These are phyloP conservation scores for Drosophila neotestacea DNA, from an alignment of 2,888 invertebrate genomes.

Conservation along the genomic window DNA sequence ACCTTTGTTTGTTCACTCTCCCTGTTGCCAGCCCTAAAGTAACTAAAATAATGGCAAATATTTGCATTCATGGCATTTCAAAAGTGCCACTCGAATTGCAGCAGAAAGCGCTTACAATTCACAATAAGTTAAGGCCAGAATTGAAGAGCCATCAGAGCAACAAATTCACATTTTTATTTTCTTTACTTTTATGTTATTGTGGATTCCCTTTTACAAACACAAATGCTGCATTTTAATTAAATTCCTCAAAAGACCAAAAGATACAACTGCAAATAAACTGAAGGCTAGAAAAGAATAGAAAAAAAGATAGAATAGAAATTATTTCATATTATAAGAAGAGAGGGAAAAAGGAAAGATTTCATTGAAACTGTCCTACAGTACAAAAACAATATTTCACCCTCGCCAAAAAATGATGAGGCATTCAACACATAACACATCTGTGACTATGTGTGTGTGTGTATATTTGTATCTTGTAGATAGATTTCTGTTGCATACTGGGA, in stretches of 20 bases:
- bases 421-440: conserved; percentile 50
- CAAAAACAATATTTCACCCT: conserved; percentile 65
- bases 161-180: conserved; percentile 24
- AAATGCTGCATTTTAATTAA: conserved; percentile 60
- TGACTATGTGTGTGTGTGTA: conserved; percentile 1
- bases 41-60: conserved; percentile 58
- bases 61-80: conserved; percentile 33
- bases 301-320: conserved; percentile 35
- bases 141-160: conserved; percentile 41
- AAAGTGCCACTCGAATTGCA: conserved; percentile 50
- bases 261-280: conserved; percentile 46
- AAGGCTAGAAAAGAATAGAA: conserved; percentile 18
- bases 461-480: conserved; percentile 54
- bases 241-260: conserved; percentile 42
- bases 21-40: neutral
- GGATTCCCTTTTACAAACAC: conserved; percentile 10
- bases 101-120: conserved; percentile 27
- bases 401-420: conserved; percentile 52
- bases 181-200: conserved; percentile 19
- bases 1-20: conserved; percentile 16
- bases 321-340: conserved; percentile 39
- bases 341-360: conserved; percentile 36
- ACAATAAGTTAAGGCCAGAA: conserved; percentile 36
- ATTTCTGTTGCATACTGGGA: conserved; percentile 57
- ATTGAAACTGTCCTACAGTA: conserved; percentile 43